Evolutionary conservation across 2,113 vertebrate genomes (phyloP).

Genomic region (Callorhinus ursinus): DNA sequence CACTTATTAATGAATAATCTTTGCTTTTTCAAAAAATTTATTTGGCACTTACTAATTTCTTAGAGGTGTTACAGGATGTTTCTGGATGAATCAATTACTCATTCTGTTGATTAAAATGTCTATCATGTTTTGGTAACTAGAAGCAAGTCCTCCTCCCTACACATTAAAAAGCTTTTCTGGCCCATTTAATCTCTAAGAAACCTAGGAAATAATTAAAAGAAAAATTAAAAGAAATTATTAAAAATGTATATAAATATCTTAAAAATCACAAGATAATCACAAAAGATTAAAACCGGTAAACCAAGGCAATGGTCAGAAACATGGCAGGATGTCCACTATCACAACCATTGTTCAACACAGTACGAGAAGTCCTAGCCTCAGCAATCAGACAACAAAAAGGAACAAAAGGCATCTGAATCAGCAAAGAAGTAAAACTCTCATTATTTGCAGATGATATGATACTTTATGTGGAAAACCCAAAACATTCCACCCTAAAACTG

Average conservation of each 20-base stretch:
- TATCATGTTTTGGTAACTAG: background rate
- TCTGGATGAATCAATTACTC: slow-evolving; percentile 16
- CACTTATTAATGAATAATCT: background rate
- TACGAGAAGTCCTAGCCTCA: too few relatives aligned
- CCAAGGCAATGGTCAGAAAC: background rate
- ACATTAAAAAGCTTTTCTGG: background rate
- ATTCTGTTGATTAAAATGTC: background rate
- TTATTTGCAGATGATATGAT: too few relatives aligned
- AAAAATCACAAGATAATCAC: background rate
- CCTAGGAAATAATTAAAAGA: slow-evolving; percentile 1
- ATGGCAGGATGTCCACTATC: too few relatives aligned
- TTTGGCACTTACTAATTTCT: slow-evolving; percentile 12
- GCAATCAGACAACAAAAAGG: too few relatives aligned
- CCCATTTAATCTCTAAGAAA: background rate
- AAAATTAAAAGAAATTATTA: slow-evolving; percentile 19
- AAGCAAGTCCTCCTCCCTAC: background rate
- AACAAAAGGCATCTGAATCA: too few relatives aligned
- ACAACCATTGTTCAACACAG: too few relatives aligned
- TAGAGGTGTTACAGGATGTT: slow-evolving; percentile 1
- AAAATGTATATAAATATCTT: background rate
- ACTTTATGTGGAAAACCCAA: too few relatives aligned
- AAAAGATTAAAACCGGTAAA: background rate
- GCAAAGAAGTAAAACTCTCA: too few relatives aligned
- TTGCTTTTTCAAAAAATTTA: slow-evolving; percentile 28
- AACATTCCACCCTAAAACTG: too few relatives aligned